Percentiles rank a stretch among this genome's conserved stretches.
phyloP scores from a whole-genome alignment of 1,140 invertebrate species.

The Drosophila elegans region DNA sequence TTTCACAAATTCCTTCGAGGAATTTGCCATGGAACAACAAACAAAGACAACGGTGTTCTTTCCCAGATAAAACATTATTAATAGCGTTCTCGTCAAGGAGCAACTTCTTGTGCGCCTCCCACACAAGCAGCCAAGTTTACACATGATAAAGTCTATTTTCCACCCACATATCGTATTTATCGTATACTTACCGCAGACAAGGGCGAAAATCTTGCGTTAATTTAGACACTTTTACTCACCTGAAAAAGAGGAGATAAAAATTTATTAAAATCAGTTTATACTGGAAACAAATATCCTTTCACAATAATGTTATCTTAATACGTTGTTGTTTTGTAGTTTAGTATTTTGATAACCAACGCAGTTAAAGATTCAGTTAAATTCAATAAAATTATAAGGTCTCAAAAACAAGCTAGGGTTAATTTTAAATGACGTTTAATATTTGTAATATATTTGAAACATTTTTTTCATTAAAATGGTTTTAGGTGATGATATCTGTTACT shows the following conservation, averaged over 20 bases:
- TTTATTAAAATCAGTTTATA: conserved; percentile 23
- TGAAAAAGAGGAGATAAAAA: conserved; percentile 33
- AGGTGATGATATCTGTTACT: too few species aligned
- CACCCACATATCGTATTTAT: conserved; percentile 42
- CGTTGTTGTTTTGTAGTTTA: too few species aligned
- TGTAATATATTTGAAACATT: too few species aligned
- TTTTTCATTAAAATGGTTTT: too few species aligned
- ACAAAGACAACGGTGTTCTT: conserved; percentile 22
- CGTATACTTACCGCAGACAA: conserved; percentile 62
- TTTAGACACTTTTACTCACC: conserved; percentile 62
- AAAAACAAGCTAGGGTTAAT: too few species aligned
- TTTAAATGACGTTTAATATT: not conserved
- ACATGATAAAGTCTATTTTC: conserved; percentile 41
- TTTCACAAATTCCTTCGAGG: conserved; percentile 16
- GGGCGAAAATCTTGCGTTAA: conserved; percentile 31
- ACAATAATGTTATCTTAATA: too few species aligned
- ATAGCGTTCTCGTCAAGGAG: conserved; percentile 24
- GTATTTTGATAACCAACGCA: too few species aligned
- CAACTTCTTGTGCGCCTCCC: conserved; percentile 16
- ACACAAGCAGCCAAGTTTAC: conserved; percentile 14
- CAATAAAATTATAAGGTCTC: too few species aligned
- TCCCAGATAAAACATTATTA: conserved; percentile 36
- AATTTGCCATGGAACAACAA: conserved; percentile 15
- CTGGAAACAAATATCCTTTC: not conserved
- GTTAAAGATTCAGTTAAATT: too few species aligned